A percentile compares a stretch with the other conserved stretches of the same genome.
Conservation (phyloP, 2,888 invertebrate species). For the Lepidochrysops patricia region DNA sequence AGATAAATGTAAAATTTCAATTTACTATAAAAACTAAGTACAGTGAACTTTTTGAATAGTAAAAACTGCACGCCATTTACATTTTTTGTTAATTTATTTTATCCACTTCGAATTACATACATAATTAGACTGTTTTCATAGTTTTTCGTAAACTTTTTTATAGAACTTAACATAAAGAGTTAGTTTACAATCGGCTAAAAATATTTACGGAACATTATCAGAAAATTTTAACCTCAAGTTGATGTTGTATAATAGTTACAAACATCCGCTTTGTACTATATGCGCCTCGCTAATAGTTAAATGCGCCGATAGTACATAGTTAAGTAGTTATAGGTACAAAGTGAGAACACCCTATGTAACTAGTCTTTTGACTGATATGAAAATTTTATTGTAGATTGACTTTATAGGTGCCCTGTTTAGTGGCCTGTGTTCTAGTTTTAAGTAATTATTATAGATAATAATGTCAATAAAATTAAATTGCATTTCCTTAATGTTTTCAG, state of each 20-base stretch:
- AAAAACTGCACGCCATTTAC: too few relatives aligned
- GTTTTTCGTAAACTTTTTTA: background rate
- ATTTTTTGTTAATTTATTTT: background rate
- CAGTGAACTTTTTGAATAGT: too few relatives aligned
- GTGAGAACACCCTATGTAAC: conserved; percentile 5
- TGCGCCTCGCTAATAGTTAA: background rate
- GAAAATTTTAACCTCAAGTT: too few relatives aligned
- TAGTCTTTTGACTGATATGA: conserved; percentile 11
- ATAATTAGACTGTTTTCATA: background rate
- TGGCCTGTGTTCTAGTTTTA: conserved; percentile 11
- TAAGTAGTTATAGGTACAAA: background rate
- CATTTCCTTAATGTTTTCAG: conserved; percentile 5
- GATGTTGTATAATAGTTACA: conserved; percentile 3
- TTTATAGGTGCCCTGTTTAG: conserved; percentile 12
- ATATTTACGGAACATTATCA: background rate
- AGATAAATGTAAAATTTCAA: too few relatives aligned
- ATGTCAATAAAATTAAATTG: conserved; percentile 8
- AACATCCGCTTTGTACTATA: background rate
- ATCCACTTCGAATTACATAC: too few relatives aligned
- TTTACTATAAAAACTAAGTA: too few relatives aligned
- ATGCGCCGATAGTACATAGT: background rate
- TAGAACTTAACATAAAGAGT: too few relatives aligned
- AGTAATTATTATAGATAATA: background rate
- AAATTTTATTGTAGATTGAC: conserved; percentile 8
- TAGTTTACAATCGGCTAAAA: too few relatives aligned